Base-by-base conservation (phyloP, 2,797 vertebrate species). In the Pelodytes ibericus region DNA sequence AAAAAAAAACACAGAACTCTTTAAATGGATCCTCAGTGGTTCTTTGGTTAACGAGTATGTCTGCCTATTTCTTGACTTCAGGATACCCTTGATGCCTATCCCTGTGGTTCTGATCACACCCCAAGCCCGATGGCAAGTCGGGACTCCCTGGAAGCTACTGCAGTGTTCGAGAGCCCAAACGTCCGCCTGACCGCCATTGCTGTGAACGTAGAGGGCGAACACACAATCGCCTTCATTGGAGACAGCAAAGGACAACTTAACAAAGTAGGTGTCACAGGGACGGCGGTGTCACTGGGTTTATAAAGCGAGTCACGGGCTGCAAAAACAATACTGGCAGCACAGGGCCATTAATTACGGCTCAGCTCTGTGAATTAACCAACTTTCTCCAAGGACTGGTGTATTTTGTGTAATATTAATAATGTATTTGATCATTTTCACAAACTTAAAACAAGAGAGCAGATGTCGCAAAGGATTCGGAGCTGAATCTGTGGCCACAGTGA, bases 21-120 rank as follows among this genome's bases (percentile, higher is more conserved):
- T n/a, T n/a, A n/a, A n/a, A n/a, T 63, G 6, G 13, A 6, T 53
- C 22, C 49, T 53, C 6, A 53, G 1, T 53, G 5, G 24, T 53
- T 53, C n/a, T 53, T 53, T 53, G 13, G 13, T 2, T 53, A 16
- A 53, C n/a, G 8, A 3, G 9, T n/a, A 47, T 44, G 39, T 51
- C 7, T 51, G 18, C 18, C 20, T 67, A n/a, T 27, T 59, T 20
- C n/a, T 6, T 79, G 25, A 60, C 67, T 5, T 0, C 41, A 99
- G 97, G 98, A 98, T 77, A 99, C 96, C 3, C 86, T 98, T 39
- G 94, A 97, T 3, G 93, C 95, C 2, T 99, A 98, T 81, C 96
- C 96, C 0, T 99, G 97, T 49, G 97, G 97, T 72, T 99, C 97
- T 2, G 97, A 99, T 88, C 97, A 99, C 87, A 99, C 97, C 1